A percentile compares a stretch with the other conserved stretches of the same genome.
Conservation (phyloP, 2,888 invertebrate species). For the Oscheius sp. region DNA sequence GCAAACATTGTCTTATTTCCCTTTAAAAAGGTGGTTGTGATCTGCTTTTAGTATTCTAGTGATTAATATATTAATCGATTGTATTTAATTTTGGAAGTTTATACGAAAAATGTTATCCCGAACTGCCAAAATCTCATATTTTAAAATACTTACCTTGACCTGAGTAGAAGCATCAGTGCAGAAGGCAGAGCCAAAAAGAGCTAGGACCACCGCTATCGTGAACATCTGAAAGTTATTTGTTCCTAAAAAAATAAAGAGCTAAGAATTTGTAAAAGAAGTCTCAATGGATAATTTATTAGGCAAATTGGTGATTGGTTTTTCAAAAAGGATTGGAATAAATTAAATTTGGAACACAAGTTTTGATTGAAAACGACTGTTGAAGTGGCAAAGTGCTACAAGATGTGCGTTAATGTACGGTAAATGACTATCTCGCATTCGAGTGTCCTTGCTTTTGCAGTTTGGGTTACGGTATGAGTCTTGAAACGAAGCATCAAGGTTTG, state of each 20-base stretch:
- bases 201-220: background rate
- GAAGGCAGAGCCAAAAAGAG: conserved; percentile 23
- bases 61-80: no score
- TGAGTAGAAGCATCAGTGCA: conserved; percentile 20
- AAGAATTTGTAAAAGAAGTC: background rate
- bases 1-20: no score
- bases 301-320: background rate
- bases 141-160: conserved; percentile 3
- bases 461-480: conserved; percentile 43
- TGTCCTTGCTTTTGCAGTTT: conserved; percentile 41
- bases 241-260: background rate
- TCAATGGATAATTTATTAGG: background rate
- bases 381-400: conserved; percentile 18
- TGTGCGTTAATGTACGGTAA: conserved; percentile 11
- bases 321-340: background rate
- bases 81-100: no score
- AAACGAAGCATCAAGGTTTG: background rate
- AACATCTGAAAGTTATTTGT: conserved; percentile 8
- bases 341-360: background rate
- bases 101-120: no score
- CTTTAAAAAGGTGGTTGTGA: no score
- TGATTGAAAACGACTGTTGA: background rate
- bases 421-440: background rate
- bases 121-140: no score
- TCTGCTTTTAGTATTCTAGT: no score